phyloP scores from a whole-genome alignment of 2,797 vertebrate genomes.

The Leuciscus waleckii region DNA sequence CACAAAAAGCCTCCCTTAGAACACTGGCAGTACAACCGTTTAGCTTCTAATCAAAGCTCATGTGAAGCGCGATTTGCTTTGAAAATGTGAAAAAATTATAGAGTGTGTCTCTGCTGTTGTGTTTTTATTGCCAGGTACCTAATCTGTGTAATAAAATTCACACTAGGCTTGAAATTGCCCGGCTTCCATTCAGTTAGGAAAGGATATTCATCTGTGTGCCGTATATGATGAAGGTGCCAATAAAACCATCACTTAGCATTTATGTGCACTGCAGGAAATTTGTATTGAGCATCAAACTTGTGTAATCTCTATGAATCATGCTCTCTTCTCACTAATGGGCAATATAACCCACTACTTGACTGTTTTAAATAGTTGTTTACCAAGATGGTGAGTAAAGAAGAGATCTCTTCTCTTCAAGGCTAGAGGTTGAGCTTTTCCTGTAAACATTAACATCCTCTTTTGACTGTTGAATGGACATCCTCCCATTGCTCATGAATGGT shows the following conservation, averaged over 20 bases:
- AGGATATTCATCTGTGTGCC: conserved; percentile 26
- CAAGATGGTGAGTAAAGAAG: conserved; percentile 4
- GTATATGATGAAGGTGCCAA: conserved; percentile 23
- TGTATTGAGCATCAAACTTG: conserved; percentile 33
- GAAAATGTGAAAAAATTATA: conserved; percentile 24
- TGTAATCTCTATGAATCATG: conserved; percentile 44
- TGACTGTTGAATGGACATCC: conserved; percentile 29
- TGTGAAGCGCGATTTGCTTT: conserved; percentile 10
- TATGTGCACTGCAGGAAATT: conserved; percentile 13
- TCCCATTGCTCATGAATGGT: conserved; percentile 1
- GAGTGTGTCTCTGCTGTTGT: conserved; percentile 18
- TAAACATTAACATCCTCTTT: conserved; percentile 29
- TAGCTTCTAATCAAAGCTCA: conserved; percentile 33
- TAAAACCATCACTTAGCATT: conserved; percentile 36
- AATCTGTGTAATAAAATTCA: conserved; percentile 38
- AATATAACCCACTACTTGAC: conserved; percentile 38
- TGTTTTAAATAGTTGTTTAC: conserved; percentile 33
- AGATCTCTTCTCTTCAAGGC: conserved; percentile 3
- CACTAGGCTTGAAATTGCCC: conserved; percentile 27
- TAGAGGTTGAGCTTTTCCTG: conserved; percentile 25
- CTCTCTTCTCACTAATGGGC: conserved; percentile 28
- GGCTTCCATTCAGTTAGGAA: conserved; percentile 19
- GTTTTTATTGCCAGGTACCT: conserved; percentile 36
- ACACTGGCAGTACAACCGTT: background rate
- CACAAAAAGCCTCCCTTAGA: background rate